phyloP scores from a whole-genome alignment of 2,797 vertebrate genomes.

The Artibeus jamaicensis region DNA sequence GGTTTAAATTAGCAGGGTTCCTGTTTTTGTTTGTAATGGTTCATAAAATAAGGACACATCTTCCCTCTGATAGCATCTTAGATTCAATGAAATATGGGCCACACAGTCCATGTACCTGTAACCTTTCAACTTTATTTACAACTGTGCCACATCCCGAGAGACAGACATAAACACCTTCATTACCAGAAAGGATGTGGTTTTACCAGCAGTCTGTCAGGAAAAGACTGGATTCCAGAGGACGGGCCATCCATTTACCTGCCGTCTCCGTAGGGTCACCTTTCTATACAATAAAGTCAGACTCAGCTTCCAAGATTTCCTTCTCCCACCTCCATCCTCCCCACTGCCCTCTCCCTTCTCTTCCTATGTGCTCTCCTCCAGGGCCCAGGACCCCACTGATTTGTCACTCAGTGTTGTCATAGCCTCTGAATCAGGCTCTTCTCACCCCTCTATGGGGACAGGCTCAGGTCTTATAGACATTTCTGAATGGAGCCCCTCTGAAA shows the following conservation, averaged over 20 bases:
- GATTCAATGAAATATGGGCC: not conserved
- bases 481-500: not conserved
- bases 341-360: not conserved
- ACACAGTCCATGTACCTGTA: not conserved
- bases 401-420: not conserved
- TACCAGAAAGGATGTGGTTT: not conserved
- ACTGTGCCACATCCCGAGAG: not conserved
- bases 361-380: not conserved
- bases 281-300: not conserved
- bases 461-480: not conserved
- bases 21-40: not conserved
- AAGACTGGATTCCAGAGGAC: not conserved
- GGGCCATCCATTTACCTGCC: not conserved
- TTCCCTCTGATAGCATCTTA: not conserved
- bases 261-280: not conserved
- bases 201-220: not conserved
- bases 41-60: not conserved
- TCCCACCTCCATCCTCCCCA: not conserved
- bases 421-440: not conserved
- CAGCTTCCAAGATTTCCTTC: not conserved
- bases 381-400: not conserved
- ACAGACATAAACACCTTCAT: not conserved
- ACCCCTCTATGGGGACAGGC: not conserved
- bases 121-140: not conserved
- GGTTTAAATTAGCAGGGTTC: not conserved